Conservation (phyloP, 2,888 invertebrate species). For the Lepetodrilus schrolli region DNA sequence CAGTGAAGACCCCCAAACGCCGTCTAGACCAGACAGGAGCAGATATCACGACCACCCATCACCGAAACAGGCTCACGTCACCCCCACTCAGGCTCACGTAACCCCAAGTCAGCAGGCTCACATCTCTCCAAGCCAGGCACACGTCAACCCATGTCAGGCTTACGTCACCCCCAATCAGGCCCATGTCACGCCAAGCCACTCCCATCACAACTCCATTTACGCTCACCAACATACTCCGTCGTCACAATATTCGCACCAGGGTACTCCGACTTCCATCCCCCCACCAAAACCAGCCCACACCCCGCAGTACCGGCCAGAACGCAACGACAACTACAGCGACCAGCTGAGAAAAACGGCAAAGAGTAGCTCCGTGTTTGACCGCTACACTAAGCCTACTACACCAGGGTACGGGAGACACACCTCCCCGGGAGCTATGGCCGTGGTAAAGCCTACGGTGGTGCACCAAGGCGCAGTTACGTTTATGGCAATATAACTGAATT, state of each 20-base stretch:
- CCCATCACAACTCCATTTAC: background rate
- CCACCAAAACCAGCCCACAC: constrained; percentile 29
- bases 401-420: constrained; percentile 43
- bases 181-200: background rate
- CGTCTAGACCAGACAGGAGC: constrained; percentile 33
- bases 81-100: background rate
- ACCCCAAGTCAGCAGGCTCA: background rate
- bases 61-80: background rate
- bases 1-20: constrained; percentile 35
- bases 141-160: background rate
- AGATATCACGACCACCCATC: constrained; percentile 9
- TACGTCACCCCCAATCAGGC: background rate
- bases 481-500: constrained; percentile 16
- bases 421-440: constrained; percentile 47
- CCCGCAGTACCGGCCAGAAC: background rate
- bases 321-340: constrained; percentile 51
- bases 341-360: constrained; percentile 51
- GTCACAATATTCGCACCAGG: background rate
- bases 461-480: constrained; percentile 35
- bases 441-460: constrained; percentile 53
- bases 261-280: background rate
- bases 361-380: constrained; percentile 54
- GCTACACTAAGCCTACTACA: constrained; percentile 40
- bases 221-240: background rate
- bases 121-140: background rate